Evolutionary conservation across 37 sponge, comb jelly and placozoan species (phyloP), one percentile per base, ranked within the genome.

Genomic region (Aplysina aerophoba): DNA sequence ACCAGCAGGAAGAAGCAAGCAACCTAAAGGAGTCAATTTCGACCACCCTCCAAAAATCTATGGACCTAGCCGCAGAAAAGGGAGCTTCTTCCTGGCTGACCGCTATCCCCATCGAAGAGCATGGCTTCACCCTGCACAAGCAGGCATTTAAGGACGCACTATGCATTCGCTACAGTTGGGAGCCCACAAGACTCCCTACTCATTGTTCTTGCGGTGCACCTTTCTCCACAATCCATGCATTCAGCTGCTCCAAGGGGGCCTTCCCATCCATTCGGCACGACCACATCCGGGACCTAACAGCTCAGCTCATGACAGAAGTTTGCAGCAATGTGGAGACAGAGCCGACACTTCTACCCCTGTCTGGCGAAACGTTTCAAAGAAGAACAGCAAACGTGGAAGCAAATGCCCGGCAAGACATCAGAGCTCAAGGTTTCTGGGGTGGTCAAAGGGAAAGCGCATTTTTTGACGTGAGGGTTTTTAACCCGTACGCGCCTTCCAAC

Each of bases 141-240:
- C 44, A 36, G 44, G 78, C 78, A n/a, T 75, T 75, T 75, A 36
- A 25, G 17, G 78, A 75, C 35, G 78, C 78, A 15, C 78, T 75
- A 14, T 67, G 69, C 27, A 67, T 67, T 67, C 41, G 44, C 19
- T 75, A 75, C n/a, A 44, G 50, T 25, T 75, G 78, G 78, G 38
- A 75, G 15, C 78, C 54, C n/a, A 40, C 78, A 21, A 67, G 69
- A 67, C 69, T 67, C 27, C 69, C 69, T 28, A 67, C 69, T 67
- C 69, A 67, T 67, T 67, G 69, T 22, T 24, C 28, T 22, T 67
- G 69, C n/a, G 69, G 69, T 67, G 28, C 69, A 67, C 28, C 27
- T 25, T 67, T 67, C 69, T 67, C 69, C 69, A 67, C 69, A 20
- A 24, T 28, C 14, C 69, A 67, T 67, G 69, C 69, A 25, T 67